Evolutionary conservation across 2,113 vertebrate species (phyloP).

Genomic region (Macquaria ambigua): DNA sequence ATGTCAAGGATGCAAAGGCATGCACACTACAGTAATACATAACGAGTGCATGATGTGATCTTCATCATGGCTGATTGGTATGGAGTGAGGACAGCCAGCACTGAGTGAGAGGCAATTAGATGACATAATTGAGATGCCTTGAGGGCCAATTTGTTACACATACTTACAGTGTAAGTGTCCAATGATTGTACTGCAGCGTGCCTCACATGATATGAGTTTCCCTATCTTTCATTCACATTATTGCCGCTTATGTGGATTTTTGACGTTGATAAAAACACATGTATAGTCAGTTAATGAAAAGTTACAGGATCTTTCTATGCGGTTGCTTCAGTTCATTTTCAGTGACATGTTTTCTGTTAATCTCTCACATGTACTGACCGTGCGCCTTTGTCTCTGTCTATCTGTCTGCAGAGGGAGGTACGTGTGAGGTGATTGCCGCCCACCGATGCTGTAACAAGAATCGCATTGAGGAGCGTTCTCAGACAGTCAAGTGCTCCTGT

Average conservation of each 20-base stretch:
- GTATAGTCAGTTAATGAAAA: neutral
- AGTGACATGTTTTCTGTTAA: neutral
- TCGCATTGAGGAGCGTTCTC: slow-evolving; percentile 98
- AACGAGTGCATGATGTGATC: slow-evolving; percentile 28
- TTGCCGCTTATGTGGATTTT: neutral
- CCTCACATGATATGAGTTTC: slow-evolving; percentile 16
- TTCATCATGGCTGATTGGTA: slow-evolving; percentile 58
- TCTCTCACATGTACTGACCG: slow-evolving; percentile 20
- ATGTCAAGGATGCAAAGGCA: slow-evolving; percentile 19
- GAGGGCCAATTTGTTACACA: slow-evolving; percentile 77
- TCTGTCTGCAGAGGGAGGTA: slow-evolving; percentile 93
- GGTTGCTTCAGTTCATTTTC: neutral
- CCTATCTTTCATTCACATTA: slow-evolving; percentile 17
- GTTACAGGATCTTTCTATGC: neutral
- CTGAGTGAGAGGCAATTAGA: slow-evolving; percentile 75
- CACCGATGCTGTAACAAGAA: slow-evolving; percentile 99
- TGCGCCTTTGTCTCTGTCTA: slow-evolving; percentile 33
- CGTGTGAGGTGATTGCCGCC: slow-evolving; percentile 98
- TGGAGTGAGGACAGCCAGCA: slow-evolving; percentile 58
- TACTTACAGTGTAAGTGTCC: slow-evolving; percentile 62
- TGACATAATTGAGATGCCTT: slow-evolving; percentile 79
- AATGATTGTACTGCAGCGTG: slow-evolving; percentile 56
- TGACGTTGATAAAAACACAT: neutral
- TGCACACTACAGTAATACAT: neutral
- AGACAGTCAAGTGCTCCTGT: slow-evolving; percentile 99